Base-by-base conservation (phyloP, 2,113 vertebrate genomes). In the Oreotrochilus melanogaster region DNA sequence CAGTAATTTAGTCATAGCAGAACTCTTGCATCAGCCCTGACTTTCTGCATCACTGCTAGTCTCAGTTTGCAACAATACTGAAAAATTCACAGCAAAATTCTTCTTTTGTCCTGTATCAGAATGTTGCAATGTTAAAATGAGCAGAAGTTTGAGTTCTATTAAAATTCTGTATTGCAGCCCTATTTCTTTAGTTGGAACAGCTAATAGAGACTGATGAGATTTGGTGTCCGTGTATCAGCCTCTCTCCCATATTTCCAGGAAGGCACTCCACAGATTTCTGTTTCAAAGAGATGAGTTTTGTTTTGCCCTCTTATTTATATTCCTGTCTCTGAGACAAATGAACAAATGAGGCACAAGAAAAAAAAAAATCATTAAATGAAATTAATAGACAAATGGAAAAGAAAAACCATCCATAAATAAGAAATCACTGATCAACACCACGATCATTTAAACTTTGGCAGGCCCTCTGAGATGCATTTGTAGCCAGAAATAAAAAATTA, bases 361-460 rank as follows among this genome's bases (percentile, higher is more conserved):
- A 89, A 91, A 91, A 47, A 89, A 92, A 93, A 93, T 71, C 19
- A 27, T 61, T 81, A 91, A 95, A 87, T 92, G 22, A 96, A 97
- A 94, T 50, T 3, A 92, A 64, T 39, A 86, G 48, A 83, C 7
- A 91, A 89, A 94, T 60, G 53, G 37, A 65, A 93, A 67, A 91
- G 67, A 92, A 92, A 96, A 95, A 78, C 4, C 39, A 91, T 75
- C 69, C 80, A 88, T 80, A 92, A 93, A 91, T 93, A 97, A 97
- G 95, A 96, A 93, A 88, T 96, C 88, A 93, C 51, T 62, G 74
- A 94, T 95, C 50, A 96, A 94, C 79, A 92, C 73, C 82, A 86
- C 28, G 61, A 96, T 95, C 72, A 86, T 96, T 97, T 93, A 91
- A 97, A 64, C n/a, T 88, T 93, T 93, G 84, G 73, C 88, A 97